Evolutionary conservation across 2,797 vertebrate species (phyloP), one percentile per base, ranked within the genome.

Genomic region (Nothura maculosa): DNA sequence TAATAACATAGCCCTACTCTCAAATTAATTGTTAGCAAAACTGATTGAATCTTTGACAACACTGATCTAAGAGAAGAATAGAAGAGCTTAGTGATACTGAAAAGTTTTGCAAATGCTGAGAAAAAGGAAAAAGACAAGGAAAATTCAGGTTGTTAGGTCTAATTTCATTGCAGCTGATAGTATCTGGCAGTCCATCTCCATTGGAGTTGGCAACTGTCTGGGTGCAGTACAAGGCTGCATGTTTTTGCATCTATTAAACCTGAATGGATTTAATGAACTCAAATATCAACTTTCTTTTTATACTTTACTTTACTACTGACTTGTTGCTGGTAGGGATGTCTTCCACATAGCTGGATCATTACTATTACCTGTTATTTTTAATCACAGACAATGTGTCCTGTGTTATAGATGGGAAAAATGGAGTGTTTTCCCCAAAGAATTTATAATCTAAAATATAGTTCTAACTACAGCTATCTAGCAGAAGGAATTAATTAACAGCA

Each of bases 131-230:
- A 62, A 73, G 58, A 75, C 66, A 79, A 86, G 62, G 40, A 74
- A 57, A 82, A 90, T 47, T 79, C 34, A 47, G 16, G 78, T 32
- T 73, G 60, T 30, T 92, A 38, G 25, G 30, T 45, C 55, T 70
- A 63, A 88, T 81, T 88, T 27, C 34, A 28, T 9, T 73, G 63
- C 63, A 73, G 67, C 34, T 95, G 90, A 94, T 93, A 76, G 40
- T 14, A 82, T 84, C 60, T 94, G 92, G 84, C 96, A 96, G 86
- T 80, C 52, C 1, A 0, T 84, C 83, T 90, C 74, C 18, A 19
- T 66, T 43, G 50, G 92, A 92, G 52, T 73, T 79, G 75, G 38
- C 63, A 25, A 60, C 42, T 83, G 43, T 72, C 52, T 66, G 30
- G 69, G 20, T 63, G 55, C 52, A 73, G 34, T 63, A 60, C 38